Percentiles rank a stretch among this genome's conserved stretches.
These are phyloP conservation scores for Monopterus albus DNA, from an alignment of 2,113 vertebrate genomes.

Conservation along the genomic window DNA sequence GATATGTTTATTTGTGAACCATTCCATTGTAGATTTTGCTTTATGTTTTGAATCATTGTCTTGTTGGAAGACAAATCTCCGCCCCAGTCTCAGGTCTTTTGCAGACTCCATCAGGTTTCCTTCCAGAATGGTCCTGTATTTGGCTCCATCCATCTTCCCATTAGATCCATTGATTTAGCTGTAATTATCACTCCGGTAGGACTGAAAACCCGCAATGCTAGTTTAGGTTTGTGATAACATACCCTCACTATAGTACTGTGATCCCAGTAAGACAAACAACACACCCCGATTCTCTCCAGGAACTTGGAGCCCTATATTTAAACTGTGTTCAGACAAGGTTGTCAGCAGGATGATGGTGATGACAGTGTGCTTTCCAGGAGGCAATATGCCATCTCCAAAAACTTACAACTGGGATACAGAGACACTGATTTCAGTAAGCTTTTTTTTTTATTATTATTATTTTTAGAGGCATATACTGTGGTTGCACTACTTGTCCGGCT, in stretches of 20 bases:
- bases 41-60: no score
- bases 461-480: no score
- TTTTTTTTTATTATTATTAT: conserved; percentile 27
- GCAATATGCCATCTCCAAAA: conserved; percentile 23
- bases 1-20: no score
- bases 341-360: conserved; percentile 26
- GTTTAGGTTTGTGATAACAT: conserved; percentile 9
- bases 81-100: no score
- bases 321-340: conserved; percentile 22
- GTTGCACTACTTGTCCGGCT: conserved; percentile 8
- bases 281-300: conserved; percentile 11
- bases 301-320: conserved; percentile 16
- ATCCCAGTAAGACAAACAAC: conserved; percentile 26
- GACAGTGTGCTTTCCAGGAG: conserved; percentile 13
- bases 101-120: no score
- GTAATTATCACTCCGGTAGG: conserved; percentile 21
- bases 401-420: conserved; percentile 19
- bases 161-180: conserved; percentile 21
- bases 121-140: no score
- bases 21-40: no score
- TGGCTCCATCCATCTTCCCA: no score
- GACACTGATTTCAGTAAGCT: conserved; percentile 18
- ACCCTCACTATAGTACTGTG: not conserved
- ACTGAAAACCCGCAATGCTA: conserved; percentile 2
- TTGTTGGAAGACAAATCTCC: no score